Conservation (phyloP, 92 coral and sea anemone genomes). For the Palythoa heliodiscus region DNA sequence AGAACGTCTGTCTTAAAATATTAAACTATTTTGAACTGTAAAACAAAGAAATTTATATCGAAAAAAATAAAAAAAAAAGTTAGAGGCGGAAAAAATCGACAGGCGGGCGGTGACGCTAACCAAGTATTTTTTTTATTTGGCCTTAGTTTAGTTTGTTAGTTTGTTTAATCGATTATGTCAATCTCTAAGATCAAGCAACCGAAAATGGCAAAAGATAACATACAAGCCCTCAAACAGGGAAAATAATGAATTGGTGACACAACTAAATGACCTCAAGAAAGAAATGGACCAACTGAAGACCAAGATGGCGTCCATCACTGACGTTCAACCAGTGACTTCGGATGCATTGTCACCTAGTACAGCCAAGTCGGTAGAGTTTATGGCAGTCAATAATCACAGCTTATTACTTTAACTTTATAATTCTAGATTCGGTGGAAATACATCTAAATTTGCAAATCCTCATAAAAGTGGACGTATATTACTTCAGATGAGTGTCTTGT, state of each 20-base stretch:
- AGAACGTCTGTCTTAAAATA: no score
- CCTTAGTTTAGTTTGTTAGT: neutral
- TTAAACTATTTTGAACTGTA: no score
- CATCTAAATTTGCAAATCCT: no score
- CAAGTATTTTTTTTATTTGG: no score
- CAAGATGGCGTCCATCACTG: conserved; percentile 49
- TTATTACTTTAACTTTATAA: no score
- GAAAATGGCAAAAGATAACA: conserved; percentile 22
- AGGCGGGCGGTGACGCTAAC: no score
- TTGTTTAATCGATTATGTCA: neutral
- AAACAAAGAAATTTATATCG: no score
- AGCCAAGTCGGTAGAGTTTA: conserved; percentile 32
- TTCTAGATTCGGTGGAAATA: no score
- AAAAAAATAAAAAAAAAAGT: no score
- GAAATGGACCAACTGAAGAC: conserved; percentile 27
- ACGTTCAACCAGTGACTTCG: conserved; percentile 18
- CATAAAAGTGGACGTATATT: no score
- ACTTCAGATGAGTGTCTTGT: no score
- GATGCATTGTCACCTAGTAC: conserved; percentile 7
- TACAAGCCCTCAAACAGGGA: conserved; percentile 29
- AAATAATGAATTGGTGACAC: neutral
- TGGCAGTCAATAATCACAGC: conserved; percentile 31
- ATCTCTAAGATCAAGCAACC: conserved; percentile 21
- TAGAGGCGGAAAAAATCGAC: no score
- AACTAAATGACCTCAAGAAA: conserved; percentile 7